phyloP scores from a whole-genome alignment of 1,140 invertebrate species.

The Brachionus paranguensis region DNA sequence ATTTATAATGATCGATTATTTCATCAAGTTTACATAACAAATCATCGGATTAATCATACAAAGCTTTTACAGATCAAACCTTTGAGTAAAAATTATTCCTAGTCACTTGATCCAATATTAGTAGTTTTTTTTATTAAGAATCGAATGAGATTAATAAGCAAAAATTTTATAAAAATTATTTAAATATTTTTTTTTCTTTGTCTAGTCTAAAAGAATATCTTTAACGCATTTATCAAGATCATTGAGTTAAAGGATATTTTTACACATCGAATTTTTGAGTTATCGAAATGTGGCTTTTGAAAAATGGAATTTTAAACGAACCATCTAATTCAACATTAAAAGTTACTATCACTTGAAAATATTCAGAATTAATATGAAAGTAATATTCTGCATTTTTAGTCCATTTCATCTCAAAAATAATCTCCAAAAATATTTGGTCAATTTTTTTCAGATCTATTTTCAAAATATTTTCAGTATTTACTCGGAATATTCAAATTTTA shows the following conservation, averaged over 20 bases:
- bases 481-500: not conserved
- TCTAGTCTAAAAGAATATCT: not conserved
- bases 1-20: constrained; percentile 21
- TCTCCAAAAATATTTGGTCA: not conserved
- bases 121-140: not conserved
- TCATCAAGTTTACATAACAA: not conserved
- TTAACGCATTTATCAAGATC: not conserved
- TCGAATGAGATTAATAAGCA: not conserved
- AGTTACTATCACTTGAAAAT: not conserved
- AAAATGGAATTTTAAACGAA: not conserved
- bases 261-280: not conserved
- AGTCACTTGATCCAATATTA: not conserved
- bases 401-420: not conserved
- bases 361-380: not conserved
- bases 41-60: not conserved
- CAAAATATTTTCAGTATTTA: not conserved
- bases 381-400: not conserved
- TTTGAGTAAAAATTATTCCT: not conserved
- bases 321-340: not conserved
- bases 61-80: not conserved
- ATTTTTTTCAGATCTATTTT: not conserved
- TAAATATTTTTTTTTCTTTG: not conserved
- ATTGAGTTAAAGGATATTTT: not conserved
- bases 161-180: not conserved
- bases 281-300: not conserved